Base-by-base conservation (phyloP, 2,888 invertebrate species). In the Mechanitis messenoides region DNA sequence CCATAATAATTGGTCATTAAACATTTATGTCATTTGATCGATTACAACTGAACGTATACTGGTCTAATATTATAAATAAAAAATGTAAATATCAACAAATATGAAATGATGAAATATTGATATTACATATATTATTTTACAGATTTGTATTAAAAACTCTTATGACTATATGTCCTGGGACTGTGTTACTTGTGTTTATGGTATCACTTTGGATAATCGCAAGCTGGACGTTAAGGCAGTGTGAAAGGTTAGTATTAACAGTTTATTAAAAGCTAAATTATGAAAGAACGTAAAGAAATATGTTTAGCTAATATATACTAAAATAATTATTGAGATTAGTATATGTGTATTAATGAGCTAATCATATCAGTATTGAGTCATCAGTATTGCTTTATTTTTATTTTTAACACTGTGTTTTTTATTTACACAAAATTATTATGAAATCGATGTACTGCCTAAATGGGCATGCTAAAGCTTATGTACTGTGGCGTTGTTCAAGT, bases 101-200 rank as follows among this genome's bases (percentile, higher is more conserved):
- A 5, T 54, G 11, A 20, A 20, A 50, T 33, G 35, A 53, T 38
- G 45, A 55, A 12, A 45, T 35, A 5, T 46, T 11, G 2, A n/a
- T 33, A 47, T 31, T 33, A 42, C 56, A 60, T 31, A 28, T 7
- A 31, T 50, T 50, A 31, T 56, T 76, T 81, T 72, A 33, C 92
- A 91, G 93, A 84, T 97, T 97, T 91, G 97, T 98, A 79, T 92
- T 98, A 81, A 98, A 98, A 91, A 99, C 99, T 68, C 92, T 99
- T 75, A 99, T 99, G 99, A 99, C 99, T 83, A 98, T 99, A 86
- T 99, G 99, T 89, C 99, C 99, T 60, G 99, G 94, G 87, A 98
- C 94, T 69, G 98, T 99, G 75, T 93, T 99, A 76, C 92, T 99
- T 78, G 98, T 99, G 73, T 98, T 99, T 92, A 99, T 99, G 96